Percentiles rank a stretch among this genome's conserved stretches.
Evolutionary conservation across 1,140 invertebrate genomes (phyloP).

Genomic region (Camponotus pennsylvanicus): DNA sequence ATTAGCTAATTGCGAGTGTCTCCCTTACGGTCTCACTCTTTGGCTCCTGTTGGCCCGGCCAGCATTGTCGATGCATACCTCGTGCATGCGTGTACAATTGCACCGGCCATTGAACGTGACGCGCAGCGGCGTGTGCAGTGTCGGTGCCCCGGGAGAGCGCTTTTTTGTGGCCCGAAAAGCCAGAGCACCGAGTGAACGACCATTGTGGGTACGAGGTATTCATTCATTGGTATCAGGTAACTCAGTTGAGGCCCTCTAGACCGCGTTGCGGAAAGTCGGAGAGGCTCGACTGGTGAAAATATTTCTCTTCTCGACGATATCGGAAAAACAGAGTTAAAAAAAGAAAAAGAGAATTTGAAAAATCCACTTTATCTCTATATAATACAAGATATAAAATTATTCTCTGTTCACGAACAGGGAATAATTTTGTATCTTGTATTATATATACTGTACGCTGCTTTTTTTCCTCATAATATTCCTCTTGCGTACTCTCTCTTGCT

Average conservation of each 20-base stretch:
- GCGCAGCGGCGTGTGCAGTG: constrained; percentile 63
- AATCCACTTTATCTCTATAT: constrained; percentile 75
- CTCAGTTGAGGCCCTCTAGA: constrained; percentile 62
- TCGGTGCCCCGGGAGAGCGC: constrained; percentile 50
- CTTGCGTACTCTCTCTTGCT: background rate
- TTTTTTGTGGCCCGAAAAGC: constrained; percentile 58
- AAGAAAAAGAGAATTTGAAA: constrained; percentile 68
- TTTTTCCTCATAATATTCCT: background rate
- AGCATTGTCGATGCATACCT: constrained; percentile 49
- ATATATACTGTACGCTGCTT: constrained; percentile 47
- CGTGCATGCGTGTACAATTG: constrained; percentile 60
- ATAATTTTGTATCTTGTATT: constrained; percentile 54
- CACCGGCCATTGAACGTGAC: constrained; percentile 75
- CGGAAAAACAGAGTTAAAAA: constrained; percentile 59
- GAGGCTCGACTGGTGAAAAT: constrained; percentile 65
- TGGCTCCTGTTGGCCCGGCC: constrained; percentile 30
- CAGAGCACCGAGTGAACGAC: constrained; percentile 28
- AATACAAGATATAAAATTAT: too few species aligned
- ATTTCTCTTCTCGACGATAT: constrained; percentile 49
- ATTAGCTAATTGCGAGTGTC: constrained; percentile 80
- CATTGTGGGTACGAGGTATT: constrained; percentile 76
- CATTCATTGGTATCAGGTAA: constrained; percentile 81
- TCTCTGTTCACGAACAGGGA: constrained; percentile 64
- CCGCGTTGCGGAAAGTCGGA: constrained; percentile 46
- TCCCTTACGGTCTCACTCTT: constrained; percentile 58